These are phyloP conservation scores for Esperia sulphurella DNA, from an alignment of 2,888 invertebrate genomes.

Conservation along the genomic window DNA sequence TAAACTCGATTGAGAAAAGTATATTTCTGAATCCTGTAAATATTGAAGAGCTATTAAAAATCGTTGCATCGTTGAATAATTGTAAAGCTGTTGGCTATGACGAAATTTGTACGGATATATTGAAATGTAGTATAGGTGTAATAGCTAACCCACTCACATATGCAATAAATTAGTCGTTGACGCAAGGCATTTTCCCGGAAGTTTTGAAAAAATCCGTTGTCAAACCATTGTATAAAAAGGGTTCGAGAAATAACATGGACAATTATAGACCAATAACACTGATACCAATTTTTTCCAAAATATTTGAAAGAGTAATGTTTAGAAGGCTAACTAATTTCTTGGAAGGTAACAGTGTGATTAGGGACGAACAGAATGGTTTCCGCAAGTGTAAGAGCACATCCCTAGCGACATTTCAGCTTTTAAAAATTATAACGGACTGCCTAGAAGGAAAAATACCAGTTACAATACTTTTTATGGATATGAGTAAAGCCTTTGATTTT, in stretches of 20 bases:
- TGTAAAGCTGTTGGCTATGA: not conserved
- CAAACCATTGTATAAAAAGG: constrained; percentile 2
- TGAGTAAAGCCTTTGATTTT: too few species aligned
- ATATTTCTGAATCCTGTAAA: not conserved
- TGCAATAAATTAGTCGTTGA: not conserved
- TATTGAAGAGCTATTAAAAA: not conserved
- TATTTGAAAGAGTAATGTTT: constrained; percentile 8
- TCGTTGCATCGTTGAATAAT: not conserved
- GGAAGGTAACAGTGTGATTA: not conserved
- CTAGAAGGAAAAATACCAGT: constrained; percentile 3
- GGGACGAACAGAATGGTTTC: constrained; percentile 7
- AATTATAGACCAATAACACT: constrained; percentile 8
- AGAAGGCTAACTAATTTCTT: not conserved
- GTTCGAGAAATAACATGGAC: not conserved
- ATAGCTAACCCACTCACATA: not conserved
- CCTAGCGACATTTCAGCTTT: not conserved
- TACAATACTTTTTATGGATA: constrained; percentile 4
- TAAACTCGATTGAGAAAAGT: not conserved
- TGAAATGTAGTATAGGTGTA: not conserved
- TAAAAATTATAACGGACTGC: not conserved
- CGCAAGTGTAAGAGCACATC: constrained; percentile 1
- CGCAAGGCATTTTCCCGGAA: constrained; percentile 5
- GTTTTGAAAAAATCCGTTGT: not conserved
- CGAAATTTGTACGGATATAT: not conserved
- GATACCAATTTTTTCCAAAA: too few species aligned